A percentile compares a stretch with the other conserved stretches of the same genome.
These are phyloP conservation scores for Hypotaenidia okinawae DNA, from an alignment of 2,797 vertebrate genomes.

Conservation along the genomic window DNA sequence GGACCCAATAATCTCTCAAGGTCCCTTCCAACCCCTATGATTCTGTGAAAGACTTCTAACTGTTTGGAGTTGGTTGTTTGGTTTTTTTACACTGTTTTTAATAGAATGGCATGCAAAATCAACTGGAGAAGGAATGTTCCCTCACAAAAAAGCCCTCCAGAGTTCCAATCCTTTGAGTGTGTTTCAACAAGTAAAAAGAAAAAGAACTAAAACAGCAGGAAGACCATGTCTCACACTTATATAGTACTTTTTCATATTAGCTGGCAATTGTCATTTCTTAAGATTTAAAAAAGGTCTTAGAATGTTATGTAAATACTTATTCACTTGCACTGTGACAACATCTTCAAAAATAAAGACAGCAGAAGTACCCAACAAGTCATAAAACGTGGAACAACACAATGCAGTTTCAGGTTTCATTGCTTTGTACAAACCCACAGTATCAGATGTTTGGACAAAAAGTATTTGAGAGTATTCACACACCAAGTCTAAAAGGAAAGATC, in stretches of 20 bases:
- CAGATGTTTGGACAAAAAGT: background rate
- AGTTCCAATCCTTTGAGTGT: background rate
- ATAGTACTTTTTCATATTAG: background rate
- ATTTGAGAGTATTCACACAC: background rate
- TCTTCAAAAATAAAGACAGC: background rate
- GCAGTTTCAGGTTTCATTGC: background rate
- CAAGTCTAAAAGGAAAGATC: background rate
- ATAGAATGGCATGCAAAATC: background rate
- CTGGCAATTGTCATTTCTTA: background rate
- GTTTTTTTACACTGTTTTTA: background rate
- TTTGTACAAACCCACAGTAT: background rate
- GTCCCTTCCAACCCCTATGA: too few species aligned
- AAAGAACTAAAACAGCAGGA: background rate
- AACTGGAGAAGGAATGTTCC: background rate
- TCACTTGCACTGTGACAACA: background rate
- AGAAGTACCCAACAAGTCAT: background rate
- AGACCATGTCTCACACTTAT: background rate
- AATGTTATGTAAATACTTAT: background rate
- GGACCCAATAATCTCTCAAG: too few species aligned
- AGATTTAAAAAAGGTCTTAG: background rate
- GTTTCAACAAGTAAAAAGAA: background rate
- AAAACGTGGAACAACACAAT: background rate
- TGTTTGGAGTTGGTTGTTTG: background rate
- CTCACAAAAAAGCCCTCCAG: background rate
- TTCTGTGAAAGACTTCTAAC: background rate